Evolutionary conservation across 1,140 invertebrate genomes (phyloP), one percentile per base, ranked within the genome.

Genomic region (Hyles vespertilio): DNA sequence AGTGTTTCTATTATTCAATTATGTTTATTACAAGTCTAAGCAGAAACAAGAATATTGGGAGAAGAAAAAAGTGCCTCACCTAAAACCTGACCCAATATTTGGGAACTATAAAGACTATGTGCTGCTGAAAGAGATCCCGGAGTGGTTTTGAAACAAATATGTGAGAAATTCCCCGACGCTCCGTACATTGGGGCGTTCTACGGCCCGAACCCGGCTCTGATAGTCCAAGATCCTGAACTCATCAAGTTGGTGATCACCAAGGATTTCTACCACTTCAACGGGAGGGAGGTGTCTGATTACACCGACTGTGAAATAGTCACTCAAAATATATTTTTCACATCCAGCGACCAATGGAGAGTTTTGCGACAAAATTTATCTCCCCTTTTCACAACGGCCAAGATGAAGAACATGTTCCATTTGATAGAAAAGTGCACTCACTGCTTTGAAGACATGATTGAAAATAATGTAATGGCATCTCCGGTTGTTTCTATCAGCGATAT

Each of bases 401-500:
- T 58, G 57, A 58, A 40, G 22, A 58, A 58, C 3, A 58, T 58
- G 57, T 58, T 58, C 46, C 40, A 22, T 10, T 46, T 58, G 44
- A 58, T 58, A 10, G 50, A 58, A 32, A 44, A 58, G 5, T 58
- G 57, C 32, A 11, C 51, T 3, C 43, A 32, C 4, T 44, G 9
- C 8, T 45, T 59, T 4, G 58, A 59, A 54, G 33, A 48, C 5
- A 5, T 40, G 5, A 22, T 59, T 10, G 51, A 59, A 40, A 51
- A 48, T 4, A 10, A 53, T 11, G 11, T 9, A 0, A 12, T 3
- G 4, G n/a, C 1, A 1, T 12, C 32, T 8, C 46, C 43, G 11
- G 4, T 48, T 3, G 12, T 58, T 6, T 9, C 48, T 11, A 3
- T 47, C 5, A 59, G 36, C 8, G 33, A 11, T 47, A 7, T 59